Conservation (phyloP, 2,797 vertebrate species). For the Parauchenoglanis ngamensis region DNA sequence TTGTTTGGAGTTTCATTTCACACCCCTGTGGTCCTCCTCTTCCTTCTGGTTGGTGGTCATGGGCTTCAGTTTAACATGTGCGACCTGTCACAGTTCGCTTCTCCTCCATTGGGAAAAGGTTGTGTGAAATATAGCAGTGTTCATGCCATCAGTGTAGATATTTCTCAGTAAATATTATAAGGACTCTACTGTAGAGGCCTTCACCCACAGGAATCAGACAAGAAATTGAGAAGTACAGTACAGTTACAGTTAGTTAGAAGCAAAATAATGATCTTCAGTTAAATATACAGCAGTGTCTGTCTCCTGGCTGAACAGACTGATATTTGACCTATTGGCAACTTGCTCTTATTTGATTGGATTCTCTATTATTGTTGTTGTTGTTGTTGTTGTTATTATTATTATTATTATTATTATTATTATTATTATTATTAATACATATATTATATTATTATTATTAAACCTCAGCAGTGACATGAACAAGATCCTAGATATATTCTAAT, state of each 20-base stretch:
- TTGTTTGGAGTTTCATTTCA: constrained; percentile 61
- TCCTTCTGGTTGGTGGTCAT: constrained; percentile 29
- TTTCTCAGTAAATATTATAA: constrained; percentile 48
- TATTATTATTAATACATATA: too few species aligned
- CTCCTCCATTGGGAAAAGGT: constrained; percentile 57
- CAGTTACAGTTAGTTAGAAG: background rate
- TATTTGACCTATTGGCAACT: background rate
- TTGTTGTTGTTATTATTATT: too few species aligned
- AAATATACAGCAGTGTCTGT: background rate
- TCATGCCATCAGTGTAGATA: constrained; percentile 58
- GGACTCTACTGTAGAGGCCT: constrained; percentile 11
- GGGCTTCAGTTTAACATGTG: constrained; percentile 55
- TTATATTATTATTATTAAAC: background rate
- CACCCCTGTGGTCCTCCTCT: constrained; percentile 49
- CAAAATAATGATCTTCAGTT: background rate
- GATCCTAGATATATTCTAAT: background rate
- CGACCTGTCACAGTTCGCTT: constrained; percentile 61
- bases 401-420: too few species aligned
- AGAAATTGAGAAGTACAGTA: background rate
- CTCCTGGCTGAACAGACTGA: background rate
- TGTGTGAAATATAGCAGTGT: constrained; percentile 65
- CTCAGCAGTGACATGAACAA: background rate
- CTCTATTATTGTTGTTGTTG: background rate
- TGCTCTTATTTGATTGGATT: background rate
- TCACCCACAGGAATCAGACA: background rate